phyloP scores from a whole-genome alignment of 2,888 invertebrate genomes.

The Platypus cylindrus region DNA sequence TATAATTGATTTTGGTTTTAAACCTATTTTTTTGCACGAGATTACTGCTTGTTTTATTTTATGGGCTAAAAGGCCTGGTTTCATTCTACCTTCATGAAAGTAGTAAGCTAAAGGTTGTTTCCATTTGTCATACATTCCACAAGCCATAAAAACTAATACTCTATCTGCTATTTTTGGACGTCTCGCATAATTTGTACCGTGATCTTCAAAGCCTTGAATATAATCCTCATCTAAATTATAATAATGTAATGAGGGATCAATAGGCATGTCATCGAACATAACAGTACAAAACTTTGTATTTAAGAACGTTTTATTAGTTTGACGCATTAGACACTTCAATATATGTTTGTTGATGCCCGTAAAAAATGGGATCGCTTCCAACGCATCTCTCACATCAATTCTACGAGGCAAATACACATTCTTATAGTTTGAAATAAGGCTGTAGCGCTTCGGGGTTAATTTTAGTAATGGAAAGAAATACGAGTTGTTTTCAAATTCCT shows the following conservation, averaged over 20 bases:
- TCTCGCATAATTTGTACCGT: too few relatives aligned
- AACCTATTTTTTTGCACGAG: neutral
- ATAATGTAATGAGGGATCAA: too few relatives aligned
- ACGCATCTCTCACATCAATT: too few relatives aligned
- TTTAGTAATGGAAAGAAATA: neutral
- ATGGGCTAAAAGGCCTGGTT: neutral
- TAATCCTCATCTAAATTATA: too few relatives aligned
- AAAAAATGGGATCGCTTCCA: neutral
- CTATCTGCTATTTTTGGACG: constrained; percentile 1
- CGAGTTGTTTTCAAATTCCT: too few relatives aligned
- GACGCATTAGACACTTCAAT: too few relatives aligned
- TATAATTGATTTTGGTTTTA: neutral
- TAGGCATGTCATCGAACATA: too few relatives aligned
- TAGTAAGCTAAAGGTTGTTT: constrained; percentile 2
- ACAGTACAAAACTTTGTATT: too few relatives aligned
- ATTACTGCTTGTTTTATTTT: neutral
- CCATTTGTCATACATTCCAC: constrained; percentile 1
- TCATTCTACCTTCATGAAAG: constrained; percentile 1
- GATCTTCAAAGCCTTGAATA: too few relatives aligned
- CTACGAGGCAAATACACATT: too few relatives aligned
- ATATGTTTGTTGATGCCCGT: neutral
- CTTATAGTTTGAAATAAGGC: too few relatives aligned
- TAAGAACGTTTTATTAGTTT: too few relatives aligned
- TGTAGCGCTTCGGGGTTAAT: neutral
- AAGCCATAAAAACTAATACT: constrained; percentile 1